Evolutionary conservation across 1,140 invertebrate species (phyloP).

Genomic region (Goniozus legneri): DNA sequence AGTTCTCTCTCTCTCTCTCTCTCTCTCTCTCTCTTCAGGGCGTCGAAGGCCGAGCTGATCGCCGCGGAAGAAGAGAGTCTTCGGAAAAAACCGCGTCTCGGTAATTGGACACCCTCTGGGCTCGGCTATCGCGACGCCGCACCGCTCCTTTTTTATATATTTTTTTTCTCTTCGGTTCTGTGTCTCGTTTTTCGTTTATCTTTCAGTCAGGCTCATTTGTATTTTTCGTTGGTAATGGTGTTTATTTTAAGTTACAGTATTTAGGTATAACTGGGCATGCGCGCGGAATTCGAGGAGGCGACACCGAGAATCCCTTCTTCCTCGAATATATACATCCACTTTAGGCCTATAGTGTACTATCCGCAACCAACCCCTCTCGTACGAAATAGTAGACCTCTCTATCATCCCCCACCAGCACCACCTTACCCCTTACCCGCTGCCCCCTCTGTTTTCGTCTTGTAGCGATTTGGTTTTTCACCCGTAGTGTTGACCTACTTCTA

Average conservation of each 20-base stretch:
- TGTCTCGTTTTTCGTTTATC: constrained; percentile 7
- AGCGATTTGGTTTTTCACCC: constrained; percentile 54
- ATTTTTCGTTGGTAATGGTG: constrained; percentile 43
- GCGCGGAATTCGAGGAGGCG: constrained; percentile 32
- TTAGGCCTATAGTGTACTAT: constrained; percentile 19
- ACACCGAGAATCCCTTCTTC: constrained; percentile 28
- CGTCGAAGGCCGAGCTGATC: too few species aligned
- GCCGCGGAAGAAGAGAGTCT: too few species aligned
- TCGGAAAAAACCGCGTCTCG: too few species aligned
- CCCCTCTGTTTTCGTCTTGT: constrained; percentile 38
- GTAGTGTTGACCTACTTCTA: constrained; percentile 59
- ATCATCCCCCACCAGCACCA: neutral
- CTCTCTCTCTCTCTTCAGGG: too few species aligned
- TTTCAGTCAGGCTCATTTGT: constrained; percentile 1
- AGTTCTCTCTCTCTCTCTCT: too few species aligned
- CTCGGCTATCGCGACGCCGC: neutral
- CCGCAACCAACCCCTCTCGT: constrained; percentile 19
- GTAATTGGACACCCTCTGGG: neutral
- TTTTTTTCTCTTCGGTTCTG: too few species aligned
- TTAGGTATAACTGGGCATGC: constrained; percentile 48
- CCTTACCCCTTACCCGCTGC: neutral
- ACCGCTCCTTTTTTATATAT: too few species aligned
- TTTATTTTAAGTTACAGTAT: constrained; percentile 37
- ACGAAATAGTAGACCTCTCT: too few species aligned
- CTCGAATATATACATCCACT: constrained; percentile 20